A percentile compares a stretch with the other conserved stretches of the same genome.
Evolutionary conservation across 2,797 vertebrate species (phyloP).

Genomic region (Acomys russatus): DNA sequence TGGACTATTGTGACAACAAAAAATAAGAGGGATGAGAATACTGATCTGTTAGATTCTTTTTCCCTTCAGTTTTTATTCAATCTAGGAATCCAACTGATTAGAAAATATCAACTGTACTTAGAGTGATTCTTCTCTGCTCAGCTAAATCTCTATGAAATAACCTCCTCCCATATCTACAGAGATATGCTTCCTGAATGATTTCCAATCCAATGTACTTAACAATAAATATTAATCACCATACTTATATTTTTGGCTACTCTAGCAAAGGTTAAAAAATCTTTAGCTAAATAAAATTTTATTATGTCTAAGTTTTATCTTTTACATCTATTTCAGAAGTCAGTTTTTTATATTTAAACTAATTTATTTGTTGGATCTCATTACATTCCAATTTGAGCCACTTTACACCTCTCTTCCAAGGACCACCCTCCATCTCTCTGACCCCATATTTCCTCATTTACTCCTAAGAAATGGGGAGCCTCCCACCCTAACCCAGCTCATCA

Average conservation of each 20-base stretch:
- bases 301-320: too few relatives aligned
- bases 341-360: too few relatives aligned
- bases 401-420: too few relatives aligned
- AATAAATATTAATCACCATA: not conserved
- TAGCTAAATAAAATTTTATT: not conserved
- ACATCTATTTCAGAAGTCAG: not conserved
- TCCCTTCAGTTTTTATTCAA: not conserved
- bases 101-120: not conserved
- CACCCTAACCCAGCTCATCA: too few relatives aligned
- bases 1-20: not conserved
- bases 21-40: not conserved
- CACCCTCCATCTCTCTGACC: too few relatives aligned
- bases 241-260: not conserved
- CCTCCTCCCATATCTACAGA: too few relatives aligned
- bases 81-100: too few relatives aligned
- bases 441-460: too few relatives aligned
- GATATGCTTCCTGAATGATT: not conserved
- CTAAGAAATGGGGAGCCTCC: too few relatives aligned
- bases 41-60: not conserved
- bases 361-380: too few relatives aligned
- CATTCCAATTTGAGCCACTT: too few relatives aligned
- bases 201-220: not conserved
- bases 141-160: not conserved
- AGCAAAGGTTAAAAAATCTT: not conserved
- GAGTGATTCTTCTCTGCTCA: not conserved